Conservation (phyloP, 2,113 vertebrate genomes). For the Vulpes ferrilata region DNA sequence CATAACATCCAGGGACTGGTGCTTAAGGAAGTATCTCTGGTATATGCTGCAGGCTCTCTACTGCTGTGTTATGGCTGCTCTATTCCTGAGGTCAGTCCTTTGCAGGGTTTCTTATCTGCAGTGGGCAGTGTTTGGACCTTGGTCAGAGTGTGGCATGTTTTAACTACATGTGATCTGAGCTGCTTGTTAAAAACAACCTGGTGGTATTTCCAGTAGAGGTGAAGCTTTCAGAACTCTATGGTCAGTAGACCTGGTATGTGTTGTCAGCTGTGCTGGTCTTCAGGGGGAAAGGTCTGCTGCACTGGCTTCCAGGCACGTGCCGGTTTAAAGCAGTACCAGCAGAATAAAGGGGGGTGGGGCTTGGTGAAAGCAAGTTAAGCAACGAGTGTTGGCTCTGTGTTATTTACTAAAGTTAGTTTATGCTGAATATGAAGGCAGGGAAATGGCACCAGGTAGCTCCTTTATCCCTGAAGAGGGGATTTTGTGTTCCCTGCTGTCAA, state of each 20-base stretch:
- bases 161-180: not conserved
- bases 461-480: not conserved
- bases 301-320: not conserved
- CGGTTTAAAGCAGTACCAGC: not conserved
- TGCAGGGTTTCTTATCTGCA: not conserved
- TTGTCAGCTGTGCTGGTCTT: not conserved
- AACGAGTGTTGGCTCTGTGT: not conserved
- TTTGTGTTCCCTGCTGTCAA: not conserved
- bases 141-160: not conserved
- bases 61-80: not conserved
- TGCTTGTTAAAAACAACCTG: not conserved
- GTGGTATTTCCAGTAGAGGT: not conserved
- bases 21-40: not conserved
- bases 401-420: not conserved
- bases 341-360: not conserved
- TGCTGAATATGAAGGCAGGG: not conserved
- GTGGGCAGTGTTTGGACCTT: not conserved
- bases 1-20: not conserved
- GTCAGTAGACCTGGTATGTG: not conserved
- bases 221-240: not conserved
- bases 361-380: not conserved
- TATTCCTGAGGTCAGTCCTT: not conserved
- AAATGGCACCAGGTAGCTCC: not conserved
- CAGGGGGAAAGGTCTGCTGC: not conserved
- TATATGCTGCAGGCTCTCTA: not conserved